Evolutionary conservation across 2,797 vertebrate genomes (phyloP).

Genomic region (Ateles fusciceps): DNA sequence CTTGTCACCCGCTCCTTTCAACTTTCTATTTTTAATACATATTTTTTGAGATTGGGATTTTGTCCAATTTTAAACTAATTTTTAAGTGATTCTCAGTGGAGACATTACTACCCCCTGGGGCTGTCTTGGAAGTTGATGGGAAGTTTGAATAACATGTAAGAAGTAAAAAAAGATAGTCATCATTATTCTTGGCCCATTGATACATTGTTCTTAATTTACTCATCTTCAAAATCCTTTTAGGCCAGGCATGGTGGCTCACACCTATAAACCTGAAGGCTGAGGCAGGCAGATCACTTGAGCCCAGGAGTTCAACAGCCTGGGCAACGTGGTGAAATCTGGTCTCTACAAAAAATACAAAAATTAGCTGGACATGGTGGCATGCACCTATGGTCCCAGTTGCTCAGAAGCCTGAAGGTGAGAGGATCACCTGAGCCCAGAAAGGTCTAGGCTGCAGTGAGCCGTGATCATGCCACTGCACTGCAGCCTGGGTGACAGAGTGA

Average conservation of each 20-base stretch:
- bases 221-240: neutral
- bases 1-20: neutral
- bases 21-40: neutral
- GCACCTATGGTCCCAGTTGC: neutral
- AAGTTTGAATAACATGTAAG: neutral
- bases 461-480: neutral
- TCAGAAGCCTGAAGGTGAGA: neutral
- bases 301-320: neutral
- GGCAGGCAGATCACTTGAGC: neutral
- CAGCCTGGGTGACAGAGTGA: neutral
- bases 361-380: neutral
- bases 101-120: neutral
- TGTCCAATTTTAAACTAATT: slow-evolving; percentile 22
- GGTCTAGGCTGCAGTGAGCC: neutral
- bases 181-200: neutral
- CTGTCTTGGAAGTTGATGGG: neutral
- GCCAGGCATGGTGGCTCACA: neutral
- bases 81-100: neutral
- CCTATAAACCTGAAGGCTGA: neutral
- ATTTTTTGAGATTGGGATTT: neutral
- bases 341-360: neutral
- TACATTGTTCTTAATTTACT: neutral
- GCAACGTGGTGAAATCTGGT: neutral
- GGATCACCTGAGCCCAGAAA: neutral
- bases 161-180: neutral